Percentiles rank a stretch among this genome's conserved stretches.
These are phyloP conservation scores for Marisa cornuarietis DNA, from an alignment of 1,140 invertebrate species.

Conservation along the genomic window DNA sequence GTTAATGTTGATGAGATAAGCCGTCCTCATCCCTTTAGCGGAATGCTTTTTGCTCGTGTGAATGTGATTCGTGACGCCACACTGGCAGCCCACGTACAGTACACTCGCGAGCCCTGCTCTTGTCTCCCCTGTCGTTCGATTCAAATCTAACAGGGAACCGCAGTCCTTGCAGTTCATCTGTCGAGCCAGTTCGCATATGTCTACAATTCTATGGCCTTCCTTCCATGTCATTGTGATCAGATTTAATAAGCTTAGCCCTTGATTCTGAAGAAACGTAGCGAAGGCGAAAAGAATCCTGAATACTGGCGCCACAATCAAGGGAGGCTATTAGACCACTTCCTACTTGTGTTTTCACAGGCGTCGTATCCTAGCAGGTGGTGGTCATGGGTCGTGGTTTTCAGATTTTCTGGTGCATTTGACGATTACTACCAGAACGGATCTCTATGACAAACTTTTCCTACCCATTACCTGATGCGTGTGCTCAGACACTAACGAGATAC, in stretches of 20 bases:
- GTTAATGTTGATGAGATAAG: slow-evolving; percentile 10
- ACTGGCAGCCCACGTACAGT: neutral
- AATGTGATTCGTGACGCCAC: slow-evolving; percentile 2
- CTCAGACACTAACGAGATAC: no score
- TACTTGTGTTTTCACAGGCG: no score
- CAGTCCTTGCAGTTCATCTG: slow-evolving; percentile 5
- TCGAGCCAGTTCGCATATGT: neutral
- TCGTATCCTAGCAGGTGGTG: no score
- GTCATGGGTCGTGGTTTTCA: no score
- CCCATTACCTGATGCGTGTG: no score
- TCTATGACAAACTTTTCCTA: no score
- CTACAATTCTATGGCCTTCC: neutral
- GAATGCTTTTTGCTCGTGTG: slow-evolving; percentile 4
- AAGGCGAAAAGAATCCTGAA: no score
- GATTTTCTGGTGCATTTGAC: no score
- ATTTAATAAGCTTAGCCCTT: neutral
- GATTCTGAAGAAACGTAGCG: no score
- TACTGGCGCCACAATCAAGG: no score
- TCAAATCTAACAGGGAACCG: neutral
- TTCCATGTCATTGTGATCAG: neutral
- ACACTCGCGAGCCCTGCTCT: slow-evolving; percentile 4
- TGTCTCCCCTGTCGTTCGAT: neutral
- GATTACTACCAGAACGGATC: no score
- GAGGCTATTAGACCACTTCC: no score
- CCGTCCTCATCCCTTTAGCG: neutral